A percentile compares a stretch with the other conserved stretches of the same genome.
Evolutionary conservation across 2,113 vertebrate species (phyloP).

Genomic region (Mus pahari): DNA sequence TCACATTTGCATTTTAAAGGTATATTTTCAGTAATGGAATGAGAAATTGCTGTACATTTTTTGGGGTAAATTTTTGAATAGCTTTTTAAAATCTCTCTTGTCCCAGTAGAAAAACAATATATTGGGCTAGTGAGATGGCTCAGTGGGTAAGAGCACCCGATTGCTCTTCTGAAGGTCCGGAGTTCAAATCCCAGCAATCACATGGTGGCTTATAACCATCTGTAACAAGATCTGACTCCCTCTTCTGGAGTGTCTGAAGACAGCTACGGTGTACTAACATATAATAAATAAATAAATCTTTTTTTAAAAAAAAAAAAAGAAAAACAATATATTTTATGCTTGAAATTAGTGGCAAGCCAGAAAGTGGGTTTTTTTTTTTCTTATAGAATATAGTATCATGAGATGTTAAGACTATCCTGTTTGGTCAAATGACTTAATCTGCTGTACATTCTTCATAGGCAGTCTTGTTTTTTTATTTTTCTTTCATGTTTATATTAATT

Average conservation of each 20-base stretch:
- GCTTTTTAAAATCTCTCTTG: background rate
- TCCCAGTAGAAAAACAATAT: background rate
- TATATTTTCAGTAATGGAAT: background rate
- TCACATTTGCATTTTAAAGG: background rate
- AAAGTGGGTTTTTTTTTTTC: background rate
- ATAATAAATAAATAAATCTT: too few relatives aligned
- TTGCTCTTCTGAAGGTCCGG: too few relatives aligned
- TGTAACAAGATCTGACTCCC: too few relatives aligned
- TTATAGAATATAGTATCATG: background rate
- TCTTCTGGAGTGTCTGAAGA: too few relatives aligned
- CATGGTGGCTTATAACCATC: too few relatives aligned
- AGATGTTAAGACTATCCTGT: background rate
- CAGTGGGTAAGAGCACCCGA: too few relatives aligned
- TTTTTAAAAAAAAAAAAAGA: too few relatives aligned
- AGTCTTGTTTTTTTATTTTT: too few relatives aligned
- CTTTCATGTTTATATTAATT: background rate
- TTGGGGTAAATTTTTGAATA: background rate
- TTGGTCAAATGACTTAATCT: background rate
- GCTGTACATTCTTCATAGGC: background rate
- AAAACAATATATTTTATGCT: background rate
- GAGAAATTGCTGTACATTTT: background rate
- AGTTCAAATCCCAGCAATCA: too few relatives aligned
- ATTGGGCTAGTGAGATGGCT: too few relatives aligned
- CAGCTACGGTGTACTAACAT: too few relatives aligned
- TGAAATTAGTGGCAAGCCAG: background rate